These are phyloP conservation scores for Aleiodes sp. DNA, from an alignment of 1,140 invertebrate species.

Conservation along the genomic window DNA sequence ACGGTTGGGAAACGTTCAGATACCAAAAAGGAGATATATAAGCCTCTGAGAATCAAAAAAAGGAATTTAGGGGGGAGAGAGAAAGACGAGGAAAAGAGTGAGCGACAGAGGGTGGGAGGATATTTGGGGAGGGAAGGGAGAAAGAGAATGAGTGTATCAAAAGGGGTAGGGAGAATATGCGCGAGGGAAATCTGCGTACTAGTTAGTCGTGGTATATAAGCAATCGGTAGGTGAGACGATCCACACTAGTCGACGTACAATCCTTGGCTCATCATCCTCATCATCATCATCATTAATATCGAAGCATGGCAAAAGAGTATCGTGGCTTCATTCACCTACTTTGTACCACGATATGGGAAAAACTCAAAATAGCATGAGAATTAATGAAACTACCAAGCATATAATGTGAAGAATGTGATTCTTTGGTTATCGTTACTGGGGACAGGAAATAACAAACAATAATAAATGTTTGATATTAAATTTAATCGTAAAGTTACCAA, in stretches of 20 bases:
- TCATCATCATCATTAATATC: not conserved
- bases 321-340: not conserved
- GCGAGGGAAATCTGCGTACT: constrained; percentile 10
- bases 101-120: not conserved
- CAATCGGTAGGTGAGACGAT: constrained; percentile 7
- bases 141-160: not conserved
- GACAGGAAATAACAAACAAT: too few species aligned
- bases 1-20: constrained; percentile 35
- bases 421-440: too few species aligned
- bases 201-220: constrained; percentile 27
- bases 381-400: too few species aligned
- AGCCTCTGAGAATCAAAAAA: too few species aligned
- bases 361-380: too few species aligned
- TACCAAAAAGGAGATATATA: too few species aligned
- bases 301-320: not conserved
- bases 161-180: not conserved
- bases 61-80: too few species aligned
- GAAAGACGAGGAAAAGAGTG: not conserved
- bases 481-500: too few species aligned
- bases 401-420: too few species aligned
- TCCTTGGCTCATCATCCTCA: not conserved
- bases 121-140: not conserved
- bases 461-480: too few species aligned
- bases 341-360: too few species aligned
- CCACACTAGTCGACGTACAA: constrained; percentile 20